These are phyloP conservation scores for Epizoanthus scotinus DNA, from an alignment of 92 coral and sea anemone genomes.

Conservation along the genomic window DNA sequence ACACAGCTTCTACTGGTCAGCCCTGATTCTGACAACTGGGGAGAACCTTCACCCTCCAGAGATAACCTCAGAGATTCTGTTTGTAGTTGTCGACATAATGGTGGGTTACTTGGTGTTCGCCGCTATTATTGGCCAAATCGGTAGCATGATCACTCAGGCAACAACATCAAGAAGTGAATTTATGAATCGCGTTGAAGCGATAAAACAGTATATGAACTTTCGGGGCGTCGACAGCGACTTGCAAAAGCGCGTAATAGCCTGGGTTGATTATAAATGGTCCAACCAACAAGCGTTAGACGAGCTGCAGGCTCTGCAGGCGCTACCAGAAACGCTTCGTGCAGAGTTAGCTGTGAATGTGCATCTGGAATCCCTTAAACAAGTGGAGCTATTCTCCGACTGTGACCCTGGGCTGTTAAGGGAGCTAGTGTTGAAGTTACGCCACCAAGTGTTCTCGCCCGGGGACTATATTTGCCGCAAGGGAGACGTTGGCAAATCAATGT, in stretches of 20 bases:
- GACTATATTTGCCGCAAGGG: constrained; percentile 86
- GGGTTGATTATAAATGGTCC: constrained; percentile 91
- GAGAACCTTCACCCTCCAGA: constrained; percentile 83
- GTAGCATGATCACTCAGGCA: constrained; percentile 82
- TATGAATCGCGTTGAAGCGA: constrained; percentile 66
- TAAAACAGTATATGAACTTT: constrained; percentile 68
- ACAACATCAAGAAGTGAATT: constrained; percentile 71
- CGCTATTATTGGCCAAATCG: constrained; percentile 81
- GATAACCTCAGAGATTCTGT: constrained; percentile 71
- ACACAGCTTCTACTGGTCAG: constrained; percentile 80
- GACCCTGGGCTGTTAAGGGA: constrained; percentile 87
- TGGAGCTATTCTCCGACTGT: constrained; percentile 78
- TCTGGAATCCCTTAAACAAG: constrained; percentile 74
- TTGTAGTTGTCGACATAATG: constrained; percentile 71
- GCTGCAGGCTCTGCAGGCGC: constrained; percentile 53
- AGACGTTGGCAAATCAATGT: constrained; percentile 87
- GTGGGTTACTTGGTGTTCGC: constrained; percentile 81
- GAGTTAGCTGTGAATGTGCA: constrained; percentile 78
- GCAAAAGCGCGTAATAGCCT: constrained; percentile 75
- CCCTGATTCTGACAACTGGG: constrained; percentile 81
- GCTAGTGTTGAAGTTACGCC: constrained; percentile 68
- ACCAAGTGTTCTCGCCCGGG: constrained; percentile 86
- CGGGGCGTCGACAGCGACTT: constrained; percentile 67
- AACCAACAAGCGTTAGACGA: constrained; percentile 74
- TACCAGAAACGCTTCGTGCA: constrained; percentile 78